A percentile compares a stretch with the other conserved stretches of the same genome.
Evolutionary conservation across 2,797 vertebrate genomes (phyloP).

Genomic region (Phalanger gymnotis): DNA sequence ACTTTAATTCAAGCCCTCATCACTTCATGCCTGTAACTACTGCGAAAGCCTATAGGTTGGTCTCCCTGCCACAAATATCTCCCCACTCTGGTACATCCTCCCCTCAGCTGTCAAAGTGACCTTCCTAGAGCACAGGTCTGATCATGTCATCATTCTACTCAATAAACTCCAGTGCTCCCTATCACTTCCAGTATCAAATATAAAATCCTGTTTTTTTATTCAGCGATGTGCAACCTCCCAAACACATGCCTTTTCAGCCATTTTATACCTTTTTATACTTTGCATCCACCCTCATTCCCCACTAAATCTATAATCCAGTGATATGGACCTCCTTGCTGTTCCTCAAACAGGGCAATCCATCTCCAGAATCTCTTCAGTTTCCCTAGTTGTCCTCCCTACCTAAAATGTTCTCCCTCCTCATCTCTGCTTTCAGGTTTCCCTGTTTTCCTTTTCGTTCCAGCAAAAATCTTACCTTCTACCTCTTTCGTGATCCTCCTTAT

Average conservation of each 20-base stretch:
- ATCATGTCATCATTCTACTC: background rate
- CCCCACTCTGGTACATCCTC: background rate
- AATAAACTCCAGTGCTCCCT: background rate
- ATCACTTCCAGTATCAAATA: background rate
- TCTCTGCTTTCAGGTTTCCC: background rate
- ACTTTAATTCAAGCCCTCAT: background rate
- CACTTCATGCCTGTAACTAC: too few species aligned
- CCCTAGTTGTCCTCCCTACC: background rate
- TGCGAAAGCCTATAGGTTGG: background rate
- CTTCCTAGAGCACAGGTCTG: background rate
- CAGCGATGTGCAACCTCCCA: too few species aligned
- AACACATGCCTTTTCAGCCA: too few species aligned
- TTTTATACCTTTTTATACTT: too few species aligned
- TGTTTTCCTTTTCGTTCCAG: background rate
- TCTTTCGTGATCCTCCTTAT: background rate
- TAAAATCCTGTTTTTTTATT: background rate
- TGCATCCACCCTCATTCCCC: too few species aligned
- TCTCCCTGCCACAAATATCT: background rate
- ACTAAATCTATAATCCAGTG: background rate
- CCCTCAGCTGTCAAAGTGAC: background rate
- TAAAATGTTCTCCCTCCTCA: background rate
- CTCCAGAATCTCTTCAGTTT: background rate
- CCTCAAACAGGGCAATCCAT: fast-evolving
- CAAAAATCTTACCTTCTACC: background rate
- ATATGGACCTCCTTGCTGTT: background rate